These are phyloP conservation scores for Argyra leucocephala DNA, from an alignment of 2,888 invertebrate genomes.

Conservation along the genomic window DNA sequence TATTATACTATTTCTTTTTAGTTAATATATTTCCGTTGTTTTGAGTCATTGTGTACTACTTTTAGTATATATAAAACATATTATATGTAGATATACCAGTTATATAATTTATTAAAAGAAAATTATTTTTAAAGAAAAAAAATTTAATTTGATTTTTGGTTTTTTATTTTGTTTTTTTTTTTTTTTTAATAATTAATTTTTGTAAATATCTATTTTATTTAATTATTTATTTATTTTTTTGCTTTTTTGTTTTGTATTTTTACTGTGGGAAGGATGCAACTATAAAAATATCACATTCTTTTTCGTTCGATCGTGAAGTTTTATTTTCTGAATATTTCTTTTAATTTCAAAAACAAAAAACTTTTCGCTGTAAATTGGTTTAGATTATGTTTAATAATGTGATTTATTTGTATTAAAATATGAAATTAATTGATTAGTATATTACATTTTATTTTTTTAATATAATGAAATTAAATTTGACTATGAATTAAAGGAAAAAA, in stretches of 20 bases:
- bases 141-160: too few species aligned
- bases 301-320: conserved; percentile 42
- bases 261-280: conserved; percentile 15
- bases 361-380: conserved; percentile 25
- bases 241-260: conserved; percentile 31
- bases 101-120: too few species aligned
- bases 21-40: neutral
- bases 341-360: too few species aligned
- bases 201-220: too few species aligned
- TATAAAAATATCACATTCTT: conserved; percentile 46
- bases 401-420: too few species aligned
- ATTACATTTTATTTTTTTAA: too few species aligned
- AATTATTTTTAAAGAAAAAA: too few species aligned
- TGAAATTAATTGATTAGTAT: too few species aligned
- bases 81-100: conserved; percentile 6
- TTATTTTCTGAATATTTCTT: conserved; percentile 17
- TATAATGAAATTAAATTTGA: too few species aligned
- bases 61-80: conserved; percentile 17
- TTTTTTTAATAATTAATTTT: conserved; percentile 8
- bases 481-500: too few species aligned
- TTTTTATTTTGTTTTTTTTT: too few species aligned
- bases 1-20: conserved; percentile 7
- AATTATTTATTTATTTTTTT: conserved; percentile 15
- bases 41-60: conserved; percentile 21
- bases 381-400: conserved; percentile 8